Evolutionary conservation across 2,797 vertebrate species (phyloP).

Genomic region (Neopelma chrysocephalum): DNA sequence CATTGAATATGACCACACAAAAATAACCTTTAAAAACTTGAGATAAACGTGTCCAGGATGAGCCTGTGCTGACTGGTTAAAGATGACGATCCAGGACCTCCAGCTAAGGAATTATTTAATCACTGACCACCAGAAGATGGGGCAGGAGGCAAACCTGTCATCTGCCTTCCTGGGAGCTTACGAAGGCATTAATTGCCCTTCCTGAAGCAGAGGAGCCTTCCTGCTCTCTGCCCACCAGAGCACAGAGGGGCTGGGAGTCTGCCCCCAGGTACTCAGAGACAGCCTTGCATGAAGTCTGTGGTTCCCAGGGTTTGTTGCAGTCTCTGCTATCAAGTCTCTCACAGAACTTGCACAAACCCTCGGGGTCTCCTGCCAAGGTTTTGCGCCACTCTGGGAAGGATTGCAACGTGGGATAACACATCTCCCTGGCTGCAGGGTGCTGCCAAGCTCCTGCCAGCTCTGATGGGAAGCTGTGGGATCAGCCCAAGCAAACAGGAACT

Average conservation of each 20-base stretch:
- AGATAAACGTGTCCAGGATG: not conserved
- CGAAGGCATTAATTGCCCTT: accelerated
- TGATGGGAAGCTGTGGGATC: not conserved
- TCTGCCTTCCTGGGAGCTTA: not conserved
- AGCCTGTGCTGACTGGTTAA: not conserved
- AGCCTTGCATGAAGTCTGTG: not conserved
- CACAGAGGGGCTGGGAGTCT: accelerated
- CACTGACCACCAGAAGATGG: slow-evolving; percentile 5
- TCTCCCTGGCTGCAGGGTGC: not conserved
- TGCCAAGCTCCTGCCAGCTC: not conserved
- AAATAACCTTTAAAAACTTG: not conserved
- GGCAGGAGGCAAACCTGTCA: not conserved
- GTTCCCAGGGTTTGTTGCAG: not conserved
- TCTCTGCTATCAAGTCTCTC: not conserved
- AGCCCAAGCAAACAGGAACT: not conserved
- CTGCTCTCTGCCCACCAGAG: not conserved
- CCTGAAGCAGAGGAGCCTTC: not conserved
- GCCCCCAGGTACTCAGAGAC: too few species aligned
- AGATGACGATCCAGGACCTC: not conserved
- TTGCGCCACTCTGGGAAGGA: not conserved
- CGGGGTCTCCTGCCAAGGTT: not conserved
- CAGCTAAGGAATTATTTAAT: not conserved
- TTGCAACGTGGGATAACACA: not conserved
- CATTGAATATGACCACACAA: not conserved
- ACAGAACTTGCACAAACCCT: not conserved